Percentiles rank a stretch among this genome's conserved stretches.
Conservation (phyloP, 2,888 invertebrate species). For the Nineta flava region DNA sequence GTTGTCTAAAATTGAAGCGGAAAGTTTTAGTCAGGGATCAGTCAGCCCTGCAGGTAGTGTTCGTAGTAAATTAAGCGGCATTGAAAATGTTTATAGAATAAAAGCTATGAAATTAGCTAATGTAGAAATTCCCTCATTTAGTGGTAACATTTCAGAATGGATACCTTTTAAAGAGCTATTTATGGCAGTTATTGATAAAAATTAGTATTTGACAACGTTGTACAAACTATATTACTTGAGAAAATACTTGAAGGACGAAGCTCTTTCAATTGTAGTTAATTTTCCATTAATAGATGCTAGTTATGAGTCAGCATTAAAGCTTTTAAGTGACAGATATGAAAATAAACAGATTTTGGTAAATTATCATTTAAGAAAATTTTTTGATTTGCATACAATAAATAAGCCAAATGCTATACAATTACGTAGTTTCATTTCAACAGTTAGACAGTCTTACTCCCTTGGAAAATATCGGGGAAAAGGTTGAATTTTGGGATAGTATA, state of each 20-base stretch:
- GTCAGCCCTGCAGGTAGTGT: too few relatives aligned
- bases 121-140: constrained; percentile 8
- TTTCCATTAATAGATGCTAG: constrained; percentile 9
- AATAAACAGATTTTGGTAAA: constrained; percentile 9
- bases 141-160: constrained; percentile 4
- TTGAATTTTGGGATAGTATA: constrained; percentile 5
- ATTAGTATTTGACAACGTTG: constrained; percentile 4
- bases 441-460: constrained; percentile 8
- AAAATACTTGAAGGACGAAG: constrained; percentile 10
- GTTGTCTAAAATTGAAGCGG: too few relatives aligned
- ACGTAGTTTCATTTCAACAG: constrained; percentile 8
- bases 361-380: constrained; percentile 7
- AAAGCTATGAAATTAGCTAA: constrained; percentile 4
- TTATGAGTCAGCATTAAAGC: constrained; percentile 6
- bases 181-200: constrained; percentile 7
- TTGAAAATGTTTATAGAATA: too few relatives aligned
- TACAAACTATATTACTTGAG: constrained; percentile 8
- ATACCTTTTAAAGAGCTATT: constrained; percentile 9
- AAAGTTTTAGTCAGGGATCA: too few relatives aligned
- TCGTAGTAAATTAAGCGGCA: too few relatives aligned
- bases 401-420: constrained; percentile 4
- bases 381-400: constrained; percentile 8
- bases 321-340: constrained; percentile 9
- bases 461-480: constrained; percentile 7
- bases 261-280: constrained; percentile 8